Conservation (phyloP, 2,888 invertebrate species). For the Gryllus longicercus region DNA sequence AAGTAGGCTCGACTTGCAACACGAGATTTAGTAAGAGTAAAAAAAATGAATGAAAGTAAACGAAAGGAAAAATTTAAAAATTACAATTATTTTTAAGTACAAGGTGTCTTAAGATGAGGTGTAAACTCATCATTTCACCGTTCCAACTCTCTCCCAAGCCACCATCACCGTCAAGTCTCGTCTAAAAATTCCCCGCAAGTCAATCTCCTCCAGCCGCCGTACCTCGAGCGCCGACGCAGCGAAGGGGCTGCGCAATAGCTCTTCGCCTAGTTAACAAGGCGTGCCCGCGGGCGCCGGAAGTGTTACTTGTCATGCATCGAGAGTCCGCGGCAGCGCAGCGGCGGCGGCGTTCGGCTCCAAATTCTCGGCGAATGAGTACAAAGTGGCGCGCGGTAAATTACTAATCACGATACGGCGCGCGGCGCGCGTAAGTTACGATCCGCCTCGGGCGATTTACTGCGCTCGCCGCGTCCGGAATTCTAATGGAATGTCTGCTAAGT, state of each 20-base stretch:
- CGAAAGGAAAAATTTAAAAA: too few relatives aligned
- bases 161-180: neutral
- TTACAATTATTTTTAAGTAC: too few relatives aligned
- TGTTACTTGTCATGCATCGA: too few relatives aligned
- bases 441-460: slow-evolving; percentile 26
- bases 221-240: neutral
- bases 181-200: neutral
- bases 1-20: too few relatives aligned
- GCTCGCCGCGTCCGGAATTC: slow-evolving; percentile 25
- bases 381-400: neutral
- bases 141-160: too few relatives aligned
- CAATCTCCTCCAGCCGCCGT: neutral
- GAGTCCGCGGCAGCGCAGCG: neutral
- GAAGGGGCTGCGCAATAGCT: too few relatives aligned
- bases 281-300: too few relatives aligned
- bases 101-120: too few relatives aligned
- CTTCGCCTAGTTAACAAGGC: too few relatives aligned
- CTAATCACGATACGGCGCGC: neutral
- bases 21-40: too few relatives aligned
- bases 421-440: slow-evolving; percentile 19
- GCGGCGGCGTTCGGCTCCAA: neutral
- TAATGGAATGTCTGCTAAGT: slow-evolving; percentile 18
- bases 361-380: neutral
- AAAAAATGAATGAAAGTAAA: too few relatives aligned
- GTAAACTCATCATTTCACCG: too few relatives aligned